Conservation (phyloP, 2,113 vertebrate species). For the Petrocephalus microphthalmus region DNA sequence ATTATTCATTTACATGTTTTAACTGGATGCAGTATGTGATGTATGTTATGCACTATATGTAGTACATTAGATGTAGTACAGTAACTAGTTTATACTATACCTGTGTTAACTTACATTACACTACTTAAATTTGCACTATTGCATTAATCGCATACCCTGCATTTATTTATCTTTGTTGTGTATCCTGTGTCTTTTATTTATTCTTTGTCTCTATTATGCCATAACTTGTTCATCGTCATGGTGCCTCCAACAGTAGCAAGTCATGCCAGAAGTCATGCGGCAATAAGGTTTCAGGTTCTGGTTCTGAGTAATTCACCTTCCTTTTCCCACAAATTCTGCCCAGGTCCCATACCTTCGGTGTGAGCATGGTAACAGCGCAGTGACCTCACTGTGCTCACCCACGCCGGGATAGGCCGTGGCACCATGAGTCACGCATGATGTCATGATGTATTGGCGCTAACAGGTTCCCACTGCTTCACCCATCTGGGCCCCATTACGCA, state of each 20-base stretch:
- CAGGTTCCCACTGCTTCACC: background rate
- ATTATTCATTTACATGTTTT: background rate
- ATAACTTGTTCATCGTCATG: background rate
- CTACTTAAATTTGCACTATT: background rate
- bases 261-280: background rate
- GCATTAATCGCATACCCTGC: background rate
- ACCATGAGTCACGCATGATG: background rate
- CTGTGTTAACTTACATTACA: background rate
- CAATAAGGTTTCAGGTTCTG: background rate
- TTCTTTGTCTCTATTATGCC: background rate
- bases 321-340: background rate
- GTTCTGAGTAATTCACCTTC: background rate
- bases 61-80: background rate
- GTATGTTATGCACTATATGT: background rate
- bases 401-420: background rate
- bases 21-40: background rate
- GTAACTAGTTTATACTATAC: background rate
- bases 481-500: background rate
- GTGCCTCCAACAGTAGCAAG: background rate
- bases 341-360: background rate
- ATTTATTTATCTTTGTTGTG: background rate
- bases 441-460: background rate
- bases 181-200: background rate
- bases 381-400: background rate
- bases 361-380: background rate